These are phyloP conservation scores for Betta splendens DNA, from an alignment of 2,797 vertebrate genomes.

Conservation along the genomic window DNA sequence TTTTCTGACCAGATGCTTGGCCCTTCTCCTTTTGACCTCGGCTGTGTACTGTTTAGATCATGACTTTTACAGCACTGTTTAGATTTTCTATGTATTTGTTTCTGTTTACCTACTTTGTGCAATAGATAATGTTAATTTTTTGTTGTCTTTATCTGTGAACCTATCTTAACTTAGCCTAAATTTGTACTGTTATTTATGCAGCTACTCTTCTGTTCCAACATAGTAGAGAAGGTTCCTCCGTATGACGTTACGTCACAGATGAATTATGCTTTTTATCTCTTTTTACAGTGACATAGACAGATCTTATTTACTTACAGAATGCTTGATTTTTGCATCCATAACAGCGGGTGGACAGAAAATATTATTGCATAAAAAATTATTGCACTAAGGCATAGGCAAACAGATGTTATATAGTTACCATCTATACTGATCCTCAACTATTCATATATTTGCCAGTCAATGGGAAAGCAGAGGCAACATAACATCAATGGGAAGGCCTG, in stretches of 20 bases:
- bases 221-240: slow-evolving; percentile 20
- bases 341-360: too few relatives aligned
- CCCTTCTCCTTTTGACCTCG: too few relatives aligned
- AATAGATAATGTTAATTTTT: slow-evolving; percentile 78
- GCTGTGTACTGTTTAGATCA: too few relatives aligned
- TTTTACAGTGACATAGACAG: too few relatives aligned
- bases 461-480: too few relatives aligned
- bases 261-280: slow-evolving; percentile 7
- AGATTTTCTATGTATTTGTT: slow-evolving; percentile 63
- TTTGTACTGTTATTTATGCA: slow-evolving; percentile 68
- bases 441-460: too few relatives aligned
- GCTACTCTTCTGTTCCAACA: slow-evolving; percentile 13
- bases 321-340: slow-evolving; percentile 21
- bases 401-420: too few relatives aligned
- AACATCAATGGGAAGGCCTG: too few relatives aligned
- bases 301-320: slow-evolving; percentile 6
- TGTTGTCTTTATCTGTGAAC: slow-evolving; percentile 66
- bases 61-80: slow-evolving; percentile 29
- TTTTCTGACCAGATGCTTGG: too few relatives aligned
- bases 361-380: too few relatives aligned
- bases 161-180: slow-evolving; percentile 47
- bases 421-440: too few relatives aligned
- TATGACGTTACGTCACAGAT: slow-evolving; percentile 19
- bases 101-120: slow-evolving; percentile 77
- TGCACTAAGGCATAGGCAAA: too few relatives aligned